Percentiles rank a stretch among this genome's conserved stretches.
phyloP scores from a whole-genome alignment of 1,140 invertebrate genomes.

The Coelopa frigida region DNA sequence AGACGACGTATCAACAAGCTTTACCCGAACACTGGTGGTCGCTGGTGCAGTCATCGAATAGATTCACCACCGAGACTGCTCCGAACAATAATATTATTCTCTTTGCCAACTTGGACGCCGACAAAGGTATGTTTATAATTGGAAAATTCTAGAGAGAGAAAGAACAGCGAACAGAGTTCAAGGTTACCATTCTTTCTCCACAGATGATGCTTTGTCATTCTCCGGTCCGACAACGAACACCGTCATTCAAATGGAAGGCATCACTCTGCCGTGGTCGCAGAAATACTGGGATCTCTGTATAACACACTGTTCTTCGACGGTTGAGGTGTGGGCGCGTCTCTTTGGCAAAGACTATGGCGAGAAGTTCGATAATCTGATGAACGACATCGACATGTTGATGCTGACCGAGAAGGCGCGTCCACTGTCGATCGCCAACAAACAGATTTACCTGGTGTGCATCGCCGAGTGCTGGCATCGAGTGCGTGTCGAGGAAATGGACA shows the following conservation, averaged over 20 bases:
- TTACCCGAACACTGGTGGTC: slow-evolving; percentile 32
- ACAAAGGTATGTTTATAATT: slow-evolving; percentile 10
- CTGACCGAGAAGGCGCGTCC: slow-evolving; percentile 13
- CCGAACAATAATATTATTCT: slow-evolving; percentile 25
- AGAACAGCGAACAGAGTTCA: not conserved
- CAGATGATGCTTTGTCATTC: too few species aligned
- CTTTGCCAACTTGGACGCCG: slow-evolving; percentile 25
- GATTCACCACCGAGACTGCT: slow-evolving; percentile 27
- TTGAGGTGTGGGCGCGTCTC: slow-evolving; percentile 34
- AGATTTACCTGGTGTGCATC: slow-evolving; percentile 33
- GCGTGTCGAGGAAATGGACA: slow-evolving; percentile 25
- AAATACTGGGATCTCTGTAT: slow-evolving; percentile 37
- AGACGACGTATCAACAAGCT: slow-evolving; percentile 24
- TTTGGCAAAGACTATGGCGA: slow-evolving; percentile 31
- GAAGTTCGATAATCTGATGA: slow-evolving; percentile 27
- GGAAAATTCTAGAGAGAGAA: not conserved
- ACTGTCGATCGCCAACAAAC: slow-evolving; percentile 10
- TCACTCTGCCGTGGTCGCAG: slow-evolving; percentile 17
- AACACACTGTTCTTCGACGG: slow-evolving; percentile 33
- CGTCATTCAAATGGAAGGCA: slow-evolving; percentile 13
- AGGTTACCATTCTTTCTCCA: too few species aligned
- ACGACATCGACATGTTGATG: slow-evolving; percentile 30
- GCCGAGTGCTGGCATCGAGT: slow-evolving; percentile 40
- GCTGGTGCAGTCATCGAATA: slow-evolving; percentile 22
- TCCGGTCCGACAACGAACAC: too few species aligned